These are phyloP conservation scores for Nannoperca australis DNA, from an alignment of 2,797 vertebrate species.

Conservation along the genomic window DNA sequence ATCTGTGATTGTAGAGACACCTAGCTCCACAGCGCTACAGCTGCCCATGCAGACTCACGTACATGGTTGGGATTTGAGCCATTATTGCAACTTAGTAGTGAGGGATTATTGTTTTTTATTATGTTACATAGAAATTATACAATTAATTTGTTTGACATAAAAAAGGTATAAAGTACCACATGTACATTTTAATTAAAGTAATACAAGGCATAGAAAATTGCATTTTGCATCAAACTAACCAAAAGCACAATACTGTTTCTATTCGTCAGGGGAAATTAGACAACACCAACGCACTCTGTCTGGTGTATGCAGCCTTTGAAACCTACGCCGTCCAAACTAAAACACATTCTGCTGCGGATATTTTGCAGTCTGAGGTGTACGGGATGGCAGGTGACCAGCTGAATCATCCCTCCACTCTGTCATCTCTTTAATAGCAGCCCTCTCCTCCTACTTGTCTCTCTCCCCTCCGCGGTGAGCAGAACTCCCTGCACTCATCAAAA, in stretches of 20 bases:
- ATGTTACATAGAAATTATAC: neutral
- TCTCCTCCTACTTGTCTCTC: conserved; percentile 74
- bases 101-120: conserved; percentile 16
- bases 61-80: conserved; percentile 10
- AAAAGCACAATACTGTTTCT: conserved; percentile 36
- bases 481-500: conserved; percentile 81
- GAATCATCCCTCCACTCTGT: conserved; percentile 74
- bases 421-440: conserved; percentile 74
- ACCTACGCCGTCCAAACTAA: conserved; percentile 61
- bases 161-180: neutral
- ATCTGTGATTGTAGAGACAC: conserved; percentile 66
- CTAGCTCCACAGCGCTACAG: conserved; percentile 12
- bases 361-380: conserved; percentile 62
- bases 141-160: neutral
- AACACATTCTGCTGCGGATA: conserved; percentile 68
- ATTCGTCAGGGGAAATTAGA: conserved; percentile 65
- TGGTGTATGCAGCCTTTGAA: conserved; percentile 65
- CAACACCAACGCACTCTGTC: conserved; percentile 47
- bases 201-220: neutral
- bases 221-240: conserved; percentile 35
- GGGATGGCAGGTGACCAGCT: conserved; percentile 74
- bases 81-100: conserved; percentile 1
- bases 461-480: conserved; percentile 64
- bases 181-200: neutral
- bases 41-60: conserved; percentile 24